Evolutionary conservation across 2,113 vertebrate species (phyloP), one percentile per base, ranked within the genome.

Genomic region (Channa maculata): DNA sequence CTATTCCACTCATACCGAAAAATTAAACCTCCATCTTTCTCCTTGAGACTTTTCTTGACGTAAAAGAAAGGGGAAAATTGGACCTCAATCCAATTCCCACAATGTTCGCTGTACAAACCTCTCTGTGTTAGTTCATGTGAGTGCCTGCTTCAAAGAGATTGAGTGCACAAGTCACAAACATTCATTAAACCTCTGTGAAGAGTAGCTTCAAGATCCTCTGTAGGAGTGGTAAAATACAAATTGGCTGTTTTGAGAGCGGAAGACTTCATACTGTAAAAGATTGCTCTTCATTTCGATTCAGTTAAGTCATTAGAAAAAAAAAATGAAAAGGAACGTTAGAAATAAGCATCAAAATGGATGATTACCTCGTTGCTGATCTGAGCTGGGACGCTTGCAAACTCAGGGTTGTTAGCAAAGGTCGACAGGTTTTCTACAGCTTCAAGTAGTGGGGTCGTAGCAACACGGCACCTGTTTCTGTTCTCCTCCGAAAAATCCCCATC

Each of bases 401-500:
- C 98, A 0, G 98, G 97, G 89, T 99, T 99, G 38, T 95, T 99
- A 39, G 98, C 97, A 60, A 99, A 99, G 0, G 98, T 96, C 0
- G 98, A 96, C 76, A 99, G 84, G 83, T 98, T 99, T 88, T 99
- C 98, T 71, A 99, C 98, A 3, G 98, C 98, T 80, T 98, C 96
- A 0, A 99, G 97, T 72, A 99, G 92, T 0, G 98, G 98, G 0
- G 93, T 88, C 0, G 98, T 98, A 24, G 98, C 97, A 34, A 95
- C 91, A 2, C 96, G 95, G 71, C 98, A 99, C 72, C 96, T 95
- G 74, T 94, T 96, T 38, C 97, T 96, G 65, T 99, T 99, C 72
- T 99, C 98, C 52, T 99, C 97, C 0, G 98, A 99, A 91, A 99
- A 99, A 91, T 99, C 98, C 15, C 96, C 97, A 46, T 99, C 97